Base-by-base conservation (phyloP, 2,888 invertebrate genomes). In the Dusona sp. region DNA sequence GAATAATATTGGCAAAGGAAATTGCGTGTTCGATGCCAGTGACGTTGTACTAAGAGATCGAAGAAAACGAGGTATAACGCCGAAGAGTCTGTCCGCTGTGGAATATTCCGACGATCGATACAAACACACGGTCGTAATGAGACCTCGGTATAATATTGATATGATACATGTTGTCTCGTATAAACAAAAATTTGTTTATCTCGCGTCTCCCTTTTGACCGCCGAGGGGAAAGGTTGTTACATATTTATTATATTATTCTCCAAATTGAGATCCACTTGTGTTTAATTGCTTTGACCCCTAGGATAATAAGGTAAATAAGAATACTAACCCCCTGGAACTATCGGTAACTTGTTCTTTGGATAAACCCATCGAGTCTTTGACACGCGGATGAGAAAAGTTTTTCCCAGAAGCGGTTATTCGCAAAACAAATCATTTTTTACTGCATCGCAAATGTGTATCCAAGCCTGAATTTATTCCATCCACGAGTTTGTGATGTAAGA, bases 61-160 rank as follows among this genome's bases (percentile, higher is more conserved):
- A 67, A 67, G 29, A 74, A 74, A 57, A 81, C 54, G 42, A 74
- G 51, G 45, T 33, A 38, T 38, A 79, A 61, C 57, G 33, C 48
- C 79, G 36, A 51, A 38, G 51, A 51, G 38, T 64, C 72, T 65
- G 64, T 29, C 68, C 51, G 80, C 65, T 73, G 48, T 36, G 83
- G 83, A 83, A 83, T 78, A 78, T 83, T 77, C 83, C 78, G 6
- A 65, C 83, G 83, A 83, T 83, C 83, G 83, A 83, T 83, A 78
- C 72, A 51, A 82, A 51, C 29, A 61, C 61, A 38, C 57, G 25
- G 22, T 72, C 64, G 64, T 38, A 77, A 65, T 16, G 42, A 48
- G 77, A 75, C 65, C 36, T 16, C 65, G 16, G 45, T 45, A 42
- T 74, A n/a, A 61, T 29, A n/a, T 75, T 75, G 11, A 45, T 45